Evolutionary conservation across 2,888 invertebrate species (phyloP).

Genomic region (Stenchaetothrips biformis): DNA sequence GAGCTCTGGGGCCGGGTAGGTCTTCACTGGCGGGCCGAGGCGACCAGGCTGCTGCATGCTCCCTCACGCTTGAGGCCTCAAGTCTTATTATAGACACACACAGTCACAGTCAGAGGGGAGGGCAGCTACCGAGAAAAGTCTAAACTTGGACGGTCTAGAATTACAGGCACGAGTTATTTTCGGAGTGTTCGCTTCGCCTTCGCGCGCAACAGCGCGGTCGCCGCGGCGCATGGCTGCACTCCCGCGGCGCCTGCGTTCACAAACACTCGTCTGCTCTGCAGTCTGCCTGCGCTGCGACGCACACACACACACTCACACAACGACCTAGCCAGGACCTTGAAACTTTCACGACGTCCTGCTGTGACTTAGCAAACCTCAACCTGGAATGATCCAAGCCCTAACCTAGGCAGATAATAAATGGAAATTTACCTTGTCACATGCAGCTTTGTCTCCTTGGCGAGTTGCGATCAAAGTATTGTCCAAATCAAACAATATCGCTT

Average conservation of each 20-base stretch:
- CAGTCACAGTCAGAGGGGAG: conserved; percentile 11
- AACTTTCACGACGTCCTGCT: not conserved
- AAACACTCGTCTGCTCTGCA: not conserved
- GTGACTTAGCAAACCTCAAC: not conserved
- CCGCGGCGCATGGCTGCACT: not conserved
- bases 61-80: not conserved
- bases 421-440: conserved; percentile 71
- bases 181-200: not conserved
- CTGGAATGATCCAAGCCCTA: not conserved
- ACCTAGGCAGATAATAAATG: not conserved
- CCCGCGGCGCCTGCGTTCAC: not conserved
- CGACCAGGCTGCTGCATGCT: no score
- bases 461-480: conserved; percentile 86
- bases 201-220: not conserved
- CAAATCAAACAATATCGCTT: conserved; percentile 78
- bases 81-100: conserved; percentile 15
- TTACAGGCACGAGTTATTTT: conserved; percentile 34
- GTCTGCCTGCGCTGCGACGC: conserved; percentile 6
- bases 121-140: conserved; percentile 32
- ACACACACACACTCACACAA: conserved; percentile 5
- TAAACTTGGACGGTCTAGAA: conserved; percentile 37
- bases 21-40: no score
- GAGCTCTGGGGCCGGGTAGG: no score
- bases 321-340: conserved; percentile 19
- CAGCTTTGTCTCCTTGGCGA: conserved; percentile 71